Percentiles rank a stretch among this genome's conserved stretches.
These are phyloP conservation scores for Hoplodrina ambigua DNA, from an alignment of 2,888 invertebrate genomes.

Conservation along the genomic window DNA sequence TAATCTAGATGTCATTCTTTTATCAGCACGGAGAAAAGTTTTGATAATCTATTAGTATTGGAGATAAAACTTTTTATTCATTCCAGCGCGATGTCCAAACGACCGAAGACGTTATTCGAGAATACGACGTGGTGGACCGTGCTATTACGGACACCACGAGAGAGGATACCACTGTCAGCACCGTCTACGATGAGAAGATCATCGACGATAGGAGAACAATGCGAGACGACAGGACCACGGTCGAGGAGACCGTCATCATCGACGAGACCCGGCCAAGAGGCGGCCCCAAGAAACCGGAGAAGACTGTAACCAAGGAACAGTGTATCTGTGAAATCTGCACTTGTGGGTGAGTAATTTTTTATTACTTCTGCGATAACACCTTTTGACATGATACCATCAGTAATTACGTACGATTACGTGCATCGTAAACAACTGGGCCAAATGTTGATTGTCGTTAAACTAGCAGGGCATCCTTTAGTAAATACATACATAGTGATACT, in stretches of 20 bases:
- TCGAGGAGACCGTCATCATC: constrained; percentile 79
- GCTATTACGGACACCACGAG: constrained; percentile 86
- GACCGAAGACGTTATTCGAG: constrained; percentile 85
- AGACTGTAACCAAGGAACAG: constrained; percentile 92
- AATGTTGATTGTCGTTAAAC: constrained; percentile 51
- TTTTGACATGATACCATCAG: constrained; percentile 53
- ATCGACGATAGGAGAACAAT: constrained; percentile 85
- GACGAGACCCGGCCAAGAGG: constrained; percentile 84
- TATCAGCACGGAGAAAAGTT: constrained; percentile 21
- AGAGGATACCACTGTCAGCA: constrained; percentile 84
- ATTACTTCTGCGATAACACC: constrained; percentile 23
- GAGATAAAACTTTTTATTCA: constrained; percentile 49
- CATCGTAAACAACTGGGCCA: constrained; percentile 23
- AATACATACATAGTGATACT: constrained; percentile 14
- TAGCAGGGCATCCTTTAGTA: constrained; percentile 66
- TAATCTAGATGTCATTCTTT: constrained; percentile 5
- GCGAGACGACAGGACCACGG: constrained; percentile 84
- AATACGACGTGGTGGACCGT: constrained; percentile 88
- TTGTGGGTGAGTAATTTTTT: constrained; percentile 93
- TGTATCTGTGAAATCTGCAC: constrained; percentile 97
- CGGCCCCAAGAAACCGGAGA: constrained; percentile 86
- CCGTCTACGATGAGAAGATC: constrained; percentile 86
- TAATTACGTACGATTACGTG: neutral
- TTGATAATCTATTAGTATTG: constrained; percentile 8
- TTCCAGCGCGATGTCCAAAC: constrained; percentile 88